Evolutionary conservation across 2,888 invertebrate genomes (phyloP).

Genomic region (Sesamia inferens): DNA sequence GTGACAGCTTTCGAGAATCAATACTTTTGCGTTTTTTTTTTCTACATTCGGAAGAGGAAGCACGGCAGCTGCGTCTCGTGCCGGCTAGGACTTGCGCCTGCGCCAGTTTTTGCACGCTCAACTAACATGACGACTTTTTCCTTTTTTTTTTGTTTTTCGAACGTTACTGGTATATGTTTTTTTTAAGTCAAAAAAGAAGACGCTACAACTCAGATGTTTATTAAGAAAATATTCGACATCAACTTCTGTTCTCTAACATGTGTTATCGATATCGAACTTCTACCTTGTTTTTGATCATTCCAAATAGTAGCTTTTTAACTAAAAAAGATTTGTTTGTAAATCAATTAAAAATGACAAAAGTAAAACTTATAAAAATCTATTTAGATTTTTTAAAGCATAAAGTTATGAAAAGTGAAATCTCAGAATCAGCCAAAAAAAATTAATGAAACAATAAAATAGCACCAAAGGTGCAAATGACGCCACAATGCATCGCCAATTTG

Average conservation of each 20-base stretch:
- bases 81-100: constrained; percentile 77
- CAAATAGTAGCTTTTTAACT: constrained; percentile 7
- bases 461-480: constrained; percentile 61
- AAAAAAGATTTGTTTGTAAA: not conserved
- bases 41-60: constrained; percentile 86
- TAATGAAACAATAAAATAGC: constrained; percentile 52
- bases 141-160: constrained; percentile 75
- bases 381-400: not conserved
- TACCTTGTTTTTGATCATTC: not conserved
- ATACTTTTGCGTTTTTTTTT: constrained; percentile 73
- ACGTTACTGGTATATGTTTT: constrained; percentile 70
- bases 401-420: constrained; percentile 23
- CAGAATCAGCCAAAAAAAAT: not conserved
- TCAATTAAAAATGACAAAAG: not conserved
- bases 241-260: constrained; percentile 40
- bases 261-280: constrained; percentile 35
- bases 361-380: not conserved
- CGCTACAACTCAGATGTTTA: constrained; percentile 65
- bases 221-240: constrained; percentile 51
- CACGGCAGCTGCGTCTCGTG: constrained; percentile 87
- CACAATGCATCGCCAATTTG: constrained; percentile 69
- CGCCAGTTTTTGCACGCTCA: constrained; percentile 83
- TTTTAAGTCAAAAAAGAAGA: constrained; percentile 58
- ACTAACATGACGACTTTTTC: constrained; percentile 79
- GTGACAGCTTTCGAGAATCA: constrained; percentile 82